Base-by-base conservation (phyloP, 2,113 vertebrate genomes). In the Myodes glareolus region DNA sequence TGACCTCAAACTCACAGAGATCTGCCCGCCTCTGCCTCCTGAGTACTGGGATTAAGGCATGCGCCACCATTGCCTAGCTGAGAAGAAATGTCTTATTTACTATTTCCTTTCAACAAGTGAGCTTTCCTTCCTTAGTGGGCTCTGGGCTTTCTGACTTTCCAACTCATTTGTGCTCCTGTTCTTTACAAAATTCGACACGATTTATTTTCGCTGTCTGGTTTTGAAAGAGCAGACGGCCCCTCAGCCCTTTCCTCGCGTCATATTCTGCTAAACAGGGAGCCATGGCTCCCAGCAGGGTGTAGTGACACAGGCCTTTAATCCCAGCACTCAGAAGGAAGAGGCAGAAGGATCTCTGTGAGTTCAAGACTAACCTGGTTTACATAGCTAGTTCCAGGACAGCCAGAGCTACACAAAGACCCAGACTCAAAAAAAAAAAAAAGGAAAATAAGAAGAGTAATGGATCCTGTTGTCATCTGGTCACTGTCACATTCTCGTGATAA, bases 201-300 rank as follows among this genome's bases (percentile, higher is more conserved):
- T 52, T 81, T 91, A 45, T 75, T 89, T 93, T 92, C 72, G n/a
- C 70, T 47, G 52, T 91, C 47, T 85, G 27, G 52, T 52, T 85
- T 95, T 47, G 91, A 72, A 92, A 61, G 33, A 61, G 16, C n/a
- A 88, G 39, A n/a, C 45, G 29, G 13, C 4, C 45, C 65, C 17
- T 47, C 68, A 36, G n/a, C 36, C 42, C 50, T 72, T 67, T 77
- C 45, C 68, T 67, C 50, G 63, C n/a, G n/a, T n/a, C n/a, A n/a
- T n/a, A n/a, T n/a, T n/a, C n/a, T n/a, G n/a, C n/a, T n/a, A n/a
- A n/a, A n/a, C n/a, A n/a, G n/a, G n/a, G n/a, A n/a, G n/a, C n/a
- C n/a, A n/a, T n/a, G n/a, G n/a, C n/a, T 72, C 3, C 36, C 16
- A 72, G 73, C 73, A 42, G n/a, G n/a, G 6, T 13, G 13, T 5